Evolutionary conservation across 1,140 invertebrate species (phyloP).

Genomic region (Triops cancriformis): DNA sequence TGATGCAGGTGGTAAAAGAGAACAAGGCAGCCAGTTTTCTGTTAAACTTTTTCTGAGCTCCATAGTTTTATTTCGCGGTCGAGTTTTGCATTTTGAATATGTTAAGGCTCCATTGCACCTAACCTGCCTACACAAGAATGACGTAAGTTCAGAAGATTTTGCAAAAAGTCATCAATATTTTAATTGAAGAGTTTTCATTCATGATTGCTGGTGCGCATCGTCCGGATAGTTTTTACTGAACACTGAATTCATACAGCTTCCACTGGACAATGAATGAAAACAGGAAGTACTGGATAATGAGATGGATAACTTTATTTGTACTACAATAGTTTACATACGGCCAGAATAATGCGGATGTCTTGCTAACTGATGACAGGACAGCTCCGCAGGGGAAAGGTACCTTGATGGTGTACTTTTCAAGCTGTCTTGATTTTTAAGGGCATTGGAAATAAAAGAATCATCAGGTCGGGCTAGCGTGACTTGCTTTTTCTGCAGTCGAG

Average conservation of each 20-base stretch:
- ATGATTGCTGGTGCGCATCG: too few species aligned
- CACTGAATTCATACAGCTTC: too few species aligned
- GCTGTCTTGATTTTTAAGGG: background rate
- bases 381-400: background rate
- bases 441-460: background rate
- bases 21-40: too few species aligned
- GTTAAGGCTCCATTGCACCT: too few species aligned
- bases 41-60: background rate
- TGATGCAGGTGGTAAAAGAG: too few species aligned
- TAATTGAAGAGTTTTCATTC: too few species aligned
- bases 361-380: background rate
- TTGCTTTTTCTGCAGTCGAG: conserved; percentile 16
- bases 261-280: too few species aligned
- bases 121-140: too few species aligned
- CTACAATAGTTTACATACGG: conserved; percentile 7
- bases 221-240: too few species aligned
- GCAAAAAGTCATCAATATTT: too few species aligned
- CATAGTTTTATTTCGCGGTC: background rate
- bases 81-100: background rate
- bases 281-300: too few species aligned
- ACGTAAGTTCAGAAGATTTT: too few species aligned
- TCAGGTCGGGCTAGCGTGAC: background rate
- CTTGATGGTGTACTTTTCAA: background rate
- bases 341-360: conserved; percentile 3
- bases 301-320: background rate